Base-by-base conservation (phyloP, 2,888 invertebrate genomes). In the Lomographa bimaculata region DNA sequence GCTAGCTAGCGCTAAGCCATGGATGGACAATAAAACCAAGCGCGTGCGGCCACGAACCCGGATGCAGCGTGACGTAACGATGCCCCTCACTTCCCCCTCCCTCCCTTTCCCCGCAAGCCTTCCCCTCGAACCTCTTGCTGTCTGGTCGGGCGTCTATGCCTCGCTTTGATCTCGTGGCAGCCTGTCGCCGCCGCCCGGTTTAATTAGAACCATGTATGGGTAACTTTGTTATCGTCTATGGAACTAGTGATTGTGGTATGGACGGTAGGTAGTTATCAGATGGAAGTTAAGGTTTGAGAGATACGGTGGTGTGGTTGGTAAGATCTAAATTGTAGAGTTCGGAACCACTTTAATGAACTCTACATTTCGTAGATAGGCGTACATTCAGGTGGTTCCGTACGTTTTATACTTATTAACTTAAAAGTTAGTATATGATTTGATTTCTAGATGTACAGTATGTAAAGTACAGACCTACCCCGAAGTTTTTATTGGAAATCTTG, bases 11-110 rank as follows among this genome's bases (percentile, higher is more conserved):
- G 23, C 32, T 41, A 53, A 46, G 42, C 36, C 45, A 43, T 41
- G 51, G 54, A 43, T 41, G 51, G 54, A 61, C 63, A 64, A 64
- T 63, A 65, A 34, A 36, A 50, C 53, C 51, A 43, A 67, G 76
- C 82, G 81, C 83, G 81, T 73, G 77, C 80, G 84, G 80, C 79
- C 84, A 79, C 84, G 87, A 86, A 86, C 87, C 87, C 87, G 87
- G 87, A 86, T 86, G 78, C 79, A 71, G 68, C 43, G 68, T 60
- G 86, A 86, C 84, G 86, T 84, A 83, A 86, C 71, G 60, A 79
- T 77, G 79, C 79, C 81, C 79, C 78, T 74, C 40, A 59, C 54
- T 54, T 66, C 60, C 52, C 53, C 45, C 53, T 35, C 49, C 34
- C 46, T 38, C 29, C 47, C 36, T 54, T 49, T 48, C 61, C 39